Conservation (phyloP, 2,888 invertebrate genomes). For the Heliconius cydno region DNA sequence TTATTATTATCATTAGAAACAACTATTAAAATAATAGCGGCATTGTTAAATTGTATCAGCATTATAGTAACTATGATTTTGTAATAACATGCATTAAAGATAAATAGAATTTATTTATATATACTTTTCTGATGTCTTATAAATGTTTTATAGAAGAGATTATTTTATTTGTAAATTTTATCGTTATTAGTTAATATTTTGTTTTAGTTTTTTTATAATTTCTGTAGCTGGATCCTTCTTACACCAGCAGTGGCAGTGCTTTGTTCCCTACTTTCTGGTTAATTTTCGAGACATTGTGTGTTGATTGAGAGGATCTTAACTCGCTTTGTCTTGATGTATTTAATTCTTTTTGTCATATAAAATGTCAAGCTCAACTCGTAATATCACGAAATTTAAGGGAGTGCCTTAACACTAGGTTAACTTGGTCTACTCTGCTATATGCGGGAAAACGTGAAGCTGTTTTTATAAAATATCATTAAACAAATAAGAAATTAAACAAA, state of each 20-base stretch:
- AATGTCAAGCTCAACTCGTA: neutral
- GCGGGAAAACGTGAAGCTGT: too few relatives aligned
- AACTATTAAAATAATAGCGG: slow-evolving; percentile 38
- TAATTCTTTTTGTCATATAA: neutral
- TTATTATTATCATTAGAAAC: slow-evolving; percentile 39
- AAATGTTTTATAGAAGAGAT: neutral
- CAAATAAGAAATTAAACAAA: neutral
- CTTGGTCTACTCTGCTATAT: too few relatives aligned
- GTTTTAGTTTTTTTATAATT: neutral
- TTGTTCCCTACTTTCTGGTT: neutral
- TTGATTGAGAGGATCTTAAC: neutral
- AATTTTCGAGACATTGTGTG: too few relatives aligned
- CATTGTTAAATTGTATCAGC: slow-evolving; percentile 42
- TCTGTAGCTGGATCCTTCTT: neutral
- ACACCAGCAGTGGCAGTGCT: neutral
- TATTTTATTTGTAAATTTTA: neutral
- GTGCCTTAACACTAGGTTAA: too few relatives aligned
- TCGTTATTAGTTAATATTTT: neutral
- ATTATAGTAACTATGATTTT: slow-evolving; percentile 34
- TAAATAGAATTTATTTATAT: neutral
- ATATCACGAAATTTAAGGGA: neutral
- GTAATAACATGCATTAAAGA: slow-evolving; percentile 17
- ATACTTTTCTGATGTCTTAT: too few relatives aligned
- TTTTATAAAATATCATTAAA: neutral
- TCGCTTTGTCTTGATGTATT: too few relatives aligned